Conservation (phyloP, 2,888 invertebrate species). For the Chrysomela aeneicollis region DNA sequence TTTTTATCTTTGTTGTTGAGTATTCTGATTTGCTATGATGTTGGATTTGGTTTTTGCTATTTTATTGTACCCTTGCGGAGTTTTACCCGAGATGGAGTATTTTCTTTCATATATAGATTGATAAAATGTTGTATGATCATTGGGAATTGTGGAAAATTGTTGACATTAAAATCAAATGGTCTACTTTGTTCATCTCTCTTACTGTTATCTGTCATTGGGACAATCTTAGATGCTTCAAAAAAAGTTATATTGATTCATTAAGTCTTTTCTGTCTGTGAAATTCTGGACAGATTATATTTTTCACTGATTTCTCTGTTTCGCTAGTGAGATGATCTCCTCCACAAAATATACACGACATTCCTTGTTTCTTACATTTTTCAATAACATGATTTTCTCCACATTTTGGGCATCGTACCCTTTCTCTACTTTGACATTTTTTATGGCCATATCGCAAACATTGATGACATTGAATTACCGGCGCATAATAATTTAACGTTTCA, state of each 20-base stretch:
- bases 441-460: constrained; percentile 13
- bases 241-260: not conserved
- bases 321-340: not conserved
- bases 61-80: too few species aligned
- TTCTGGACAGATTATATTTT: not conserved
- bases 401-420: not conserved
- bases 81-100: too few species aligned
- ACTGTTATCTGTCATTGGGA: not conserved
- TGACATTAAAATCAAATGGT: not conserved
- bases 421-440: constrained; percentile 11
- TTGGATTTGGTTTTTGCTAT: too few species aligned
- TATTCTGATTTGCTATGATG: too few species aligned
- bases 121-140: not conserved
- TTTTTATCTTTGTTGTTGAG: not conserved
- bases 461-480: constrained; percentile 11
- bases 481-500: constrained; percentile 1
- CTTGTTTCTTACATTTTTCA: not conserved
- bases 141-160: constrained; percentile 2
- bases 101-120: too few species aligned
- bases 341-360: not conserved
- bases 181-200: not conserved
- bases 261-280: not conserved
- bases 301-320: not conserved
- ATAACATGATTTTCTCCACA: constrained; percentile 5
- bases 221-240: not conserved